Conservation (phyloP, 2,797 vertebrate species). For the Microctenopoma lineatum region DNA sequence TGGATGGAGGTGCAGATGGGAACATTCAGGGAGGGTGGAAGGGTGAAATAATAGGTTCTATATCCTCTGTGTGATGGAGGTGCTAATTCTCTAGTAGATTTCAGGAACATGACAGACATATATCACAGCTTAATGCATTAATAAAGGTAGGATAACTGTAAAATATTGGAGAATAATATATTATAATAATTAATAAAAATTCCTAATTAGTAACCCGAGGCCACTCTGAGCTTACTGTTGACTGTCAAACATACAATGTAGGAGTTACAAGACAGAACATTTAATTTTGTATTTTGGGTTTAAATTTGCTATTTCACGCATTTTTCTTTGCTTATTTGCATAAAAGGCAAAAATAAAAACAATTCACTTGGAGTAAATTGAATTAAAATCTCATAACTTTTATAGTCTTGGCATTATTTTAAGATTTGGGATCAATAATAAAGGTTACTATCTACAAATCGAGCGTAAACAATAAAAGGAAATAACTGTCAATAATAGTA, state of each 20-base stretch:
- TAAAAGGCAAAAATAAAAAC: neutral
- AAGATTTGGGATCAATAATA: constrained; percentile 1
- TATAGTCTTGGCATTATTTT: constrained; percentile 5
- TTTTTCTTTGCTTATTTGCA: constrained; percentile 5
- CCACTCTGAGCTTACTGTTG: neutral
- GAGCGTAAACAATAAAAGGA: neutral
- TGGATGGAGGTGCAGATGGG: constrained; percentile 74
- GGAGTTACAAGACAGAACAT: neutral
- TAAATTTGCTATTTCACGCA: neutral
- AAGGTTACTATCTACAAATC: constrained; percentile 4
- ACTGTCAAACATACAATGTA: neutral
- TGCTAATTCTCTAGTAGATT: constrained; percentile 15
- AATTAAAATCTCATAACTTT: constrained; percentile 25
- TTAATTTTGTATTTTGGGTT: constrained; percentile 1
- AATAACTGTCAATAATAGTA: constrained; percentile 22
- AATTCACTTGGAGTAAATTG: neutral
- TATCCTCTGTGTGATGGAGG: constrained; percentile 24
- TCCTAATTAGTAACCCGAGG: neutral
- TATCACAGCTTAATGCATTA: constrained; percentile 9
- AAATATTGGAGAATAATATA: neutral
- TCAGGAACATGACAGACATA: neutral
- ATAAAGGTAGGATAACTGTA: neutral
- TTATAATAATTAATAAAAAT: neutral
- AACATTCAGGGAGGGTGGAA: constrained; percentile 43
- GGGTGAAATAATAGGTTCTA: constrained; percentile 54